Base-by-base conservation (phyloP, 1,140 invertebrate species). In the Rhagoletis pomonella region DNA sequence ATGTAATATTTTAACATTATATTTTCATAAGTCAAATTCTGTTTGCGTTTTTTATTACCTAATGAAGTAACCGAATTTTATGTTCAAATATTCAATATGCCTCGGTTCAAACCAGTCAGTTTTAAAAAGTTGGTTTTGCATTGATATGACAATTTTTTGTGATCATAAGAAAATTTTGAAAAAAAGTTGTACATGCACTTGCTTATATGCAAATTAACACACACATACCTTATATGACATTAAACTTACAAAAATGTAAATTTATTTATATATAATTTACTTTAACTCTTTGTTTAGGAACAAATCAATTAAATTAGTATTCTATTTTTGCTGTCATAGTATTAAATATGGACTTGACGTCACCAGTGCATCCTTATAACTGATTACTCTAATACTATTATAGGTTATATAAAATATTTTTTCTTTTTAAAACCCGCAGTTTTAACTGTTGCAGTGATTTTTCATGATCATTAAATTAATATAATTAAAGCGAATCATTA, bases 261-360 rank as follows among this genome's bases (percentile, higher is more conserved):
- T 47, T 50, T 55, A 81, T 81, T 55, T 55, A 55, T 55, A 81
- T 19, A 19, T 55, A 58, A 55, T 55, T 29, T 55, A 58, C 73
- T 1, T 9, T 29, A 55, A 3, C 17, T 55, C n/a, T 81, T 81
- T 5, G 19, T 9, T 55, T 81, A 81, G 47, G 69, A 5, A 50
- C 17, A 81, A 50, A 50, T 6, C 47, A 47, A 50, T 81, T 29
- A 81, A 12, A 58, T 10, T 55, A 29, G 73, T 81, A 81, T 81
- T 81, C 73, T 42, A 9, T 58, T 19, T 55, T 55, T 42, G 29
- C 69, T 47, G 7, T 3, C 44, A 81, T 58, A 81, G 73, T 81
- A 81, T 81, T 81, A 81, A 55, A 81, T 81, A n/a, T 81, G 55
- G 47, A 19, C 73, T 81, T 81, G 60, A 14, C 60, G 60, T 81